These are phyloP conservation scores for Crotalus viridis DNA, from an alignment of 2,113 vertebrate genomes.

Conservation along the genomic window DNA sequence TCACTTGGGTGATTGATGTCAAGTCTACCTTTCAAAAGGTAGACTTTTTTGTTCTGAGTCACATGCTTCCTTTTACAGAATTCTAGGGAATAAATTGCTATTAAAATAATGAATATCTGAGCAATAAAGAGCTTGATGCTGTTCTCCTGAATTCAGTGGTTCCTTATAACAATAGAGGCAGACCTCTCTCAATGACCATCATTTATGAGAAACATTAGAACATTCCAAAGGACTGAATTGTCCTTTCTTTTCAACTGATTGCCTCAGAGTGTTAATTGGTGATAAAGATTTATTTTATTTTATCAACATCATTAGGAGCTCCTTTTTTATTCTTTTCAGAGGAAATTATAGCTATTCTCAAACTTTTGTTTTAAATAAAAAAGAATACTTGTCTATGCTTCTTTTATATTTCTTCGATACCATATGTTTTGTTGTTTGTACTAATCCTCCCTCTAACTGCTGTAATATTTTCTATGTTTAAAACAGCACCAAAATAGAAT, in stretches of 20 bases:
- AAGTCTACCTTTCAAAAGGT: not conserved
- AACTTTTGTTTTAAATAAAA: slow-evolving; percentile 32
- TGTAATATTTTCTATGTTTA: slow-evolving; percentile 50
- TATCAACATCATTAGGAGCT: slow-evolving; percentile 23
- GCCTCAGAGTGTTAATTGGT: not conserved
- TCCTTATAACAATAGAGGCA: not conserved
- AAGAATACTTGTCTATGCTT: slow-evolving; percentile 39
- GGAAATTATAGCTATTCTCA: slow-evolving; percentile 45
- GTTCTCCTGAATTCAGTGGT: not conserved
- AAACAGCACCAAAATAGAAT: slow-evolving; percentile 42
- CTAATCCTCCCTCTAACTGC: slow-evolving; percentile 46
- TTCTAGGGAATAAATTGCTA: not conserved
- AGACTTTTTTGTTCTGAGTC: not conserved
- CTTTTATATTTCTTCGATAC: slow-evolving; percentile 54
- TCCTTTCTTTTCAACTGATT: not conserved
- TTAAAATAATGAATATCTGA: not conserved
- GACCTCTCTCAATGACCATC: not conserved
- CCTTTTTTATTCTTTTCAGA: slow-evolving; percentile 38
- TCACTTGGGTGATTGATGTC: not conserved
- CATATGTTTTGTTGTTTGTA: slow-evolving; percentile 54
- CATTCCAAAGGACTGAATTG: not conserved
- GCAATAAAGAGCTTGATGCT: not conserved
- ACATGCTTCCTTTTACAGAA: not conserved
- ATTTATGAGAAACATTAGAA: not conserved
- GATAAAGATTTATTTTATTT: not conserved